phyloP scores from a whole-genome alignment of 2,888 invertebrate genomes.

The Blera fallax region DNA sequence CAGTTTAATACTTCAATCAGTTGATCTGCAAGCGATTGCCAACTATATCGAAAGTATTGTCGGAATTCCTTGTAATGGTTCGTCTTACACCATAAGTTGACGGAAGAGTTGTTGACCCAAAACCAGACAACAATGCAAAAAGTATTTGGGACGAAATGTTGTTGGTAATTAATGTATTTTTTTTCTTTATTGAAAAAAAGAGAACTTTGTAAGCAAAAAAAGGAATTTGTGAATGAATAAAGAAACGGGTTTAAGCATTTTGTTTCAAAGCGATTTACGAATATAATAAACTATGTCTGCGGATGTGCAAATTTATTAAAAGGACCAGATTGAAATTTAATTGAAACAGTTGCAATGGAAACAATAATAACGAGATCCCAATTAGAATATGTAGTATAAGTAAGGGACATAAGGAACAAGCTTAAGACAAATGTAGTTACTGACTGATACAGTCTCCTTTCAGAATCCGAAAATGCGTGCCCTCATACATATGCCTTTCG shows the following conservation, averaged over 20 bases:
- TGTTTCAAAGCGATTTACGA: too few relatives aligned
- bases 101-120: conserved; percentile 30
- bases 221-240: background rate
- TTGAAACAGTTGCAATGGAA: too few relatives aligned
- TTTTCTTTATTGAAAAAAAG: background rate
- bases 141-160: conserved; percentile 18
- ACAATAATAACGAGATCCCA: too few relatives aligned
- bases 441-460: too few relatives aligned
- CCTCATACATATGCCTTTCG: too few relatives aligned
- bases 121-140: background rate
- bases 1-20: conserved; percentile 9
- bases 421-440: too few relatives aligned
- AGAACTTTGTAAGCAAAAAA: background rate
- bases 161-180: background rate
- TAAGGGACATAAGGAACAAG: too few relatives aligned
- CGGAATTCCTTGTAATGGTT: conserved; percentile 27
- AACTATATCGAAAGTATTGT: conserved; percentile 50
- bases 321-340: too few relatives aligned
- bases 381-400: too few relatives aligned
- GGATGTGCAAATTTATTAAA: too few relatives aligned
- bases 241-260: background rate
- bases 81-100: background rate
- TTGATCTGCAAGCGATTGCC: conserved; percentile 37
- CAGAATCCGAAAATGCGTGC: too few relatives aligned
- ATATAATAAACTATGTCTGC: too few relatives aligned